Conservation (phyloP, 2,113 vertebrate species). For the Brevimyrus niger region DNA sequence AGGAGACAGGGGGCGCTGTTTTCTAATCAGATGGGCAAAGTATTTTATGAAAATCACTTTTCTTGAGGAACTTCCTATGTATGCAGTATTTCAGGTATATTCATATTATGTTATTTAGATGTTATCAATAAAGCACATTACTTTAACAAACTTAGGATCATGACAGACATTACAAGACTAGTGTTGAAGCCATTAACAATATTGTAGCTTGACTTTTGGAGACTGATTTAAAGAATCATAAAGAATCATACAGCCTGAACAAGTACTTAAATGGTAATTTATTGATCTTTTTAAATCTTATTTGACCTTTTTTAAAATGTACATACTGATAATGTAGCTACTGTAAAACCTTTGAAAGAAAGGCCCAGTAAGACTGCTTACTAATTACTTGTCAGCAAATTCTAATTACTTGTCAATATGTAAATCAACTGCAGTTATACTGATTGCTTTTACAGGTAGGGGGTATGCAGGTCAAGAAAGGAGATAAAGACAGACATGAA, state of each 20-base stretch:
- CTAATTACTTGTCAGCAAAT: not conserved
- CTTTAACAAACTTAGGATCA: not conserved
- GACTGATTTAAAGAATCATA: not conserved
- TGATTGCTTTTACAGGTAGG: not conserved
- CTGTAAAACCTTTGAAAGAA: not conserved
- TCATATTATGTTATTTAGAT: not conserved
- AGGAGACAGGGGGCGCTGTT: not conserved
- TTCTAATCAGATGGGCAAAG: not conserved
- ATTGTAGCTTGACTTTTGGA: not conserved
- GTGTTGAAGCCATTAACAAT: not conserved
- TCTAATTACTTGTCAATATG: not conserved
- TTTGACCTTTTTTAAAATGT: not conserved
- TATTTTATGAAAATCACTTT: not conserved
- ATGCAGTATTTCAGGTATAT: not conserved
- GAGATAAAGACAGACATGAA: not conserved
- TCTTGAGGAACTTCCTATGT: not conserved
- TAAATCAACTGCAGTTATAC: not conserved
- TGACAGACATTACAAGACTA: not conserved
- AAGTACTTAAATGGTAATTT: not conserved
- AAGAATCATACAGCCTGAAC: not conserved
- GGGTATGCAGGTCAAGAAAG: not conserved
- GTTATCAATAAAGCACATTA: not conserved
- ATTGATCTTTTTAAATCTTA: not conserved
- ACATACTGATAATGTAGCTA: not conserved
- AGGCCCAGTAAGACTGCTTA: not conserved